A percentile compares a stretch with the other conserved stretches of the same genome.
These are phyloP conservation scores for Drosophila austrosaltans DNA, from an alignment of 2,888 invertebrate genomes.

Conservation along the genomic window DNA sequence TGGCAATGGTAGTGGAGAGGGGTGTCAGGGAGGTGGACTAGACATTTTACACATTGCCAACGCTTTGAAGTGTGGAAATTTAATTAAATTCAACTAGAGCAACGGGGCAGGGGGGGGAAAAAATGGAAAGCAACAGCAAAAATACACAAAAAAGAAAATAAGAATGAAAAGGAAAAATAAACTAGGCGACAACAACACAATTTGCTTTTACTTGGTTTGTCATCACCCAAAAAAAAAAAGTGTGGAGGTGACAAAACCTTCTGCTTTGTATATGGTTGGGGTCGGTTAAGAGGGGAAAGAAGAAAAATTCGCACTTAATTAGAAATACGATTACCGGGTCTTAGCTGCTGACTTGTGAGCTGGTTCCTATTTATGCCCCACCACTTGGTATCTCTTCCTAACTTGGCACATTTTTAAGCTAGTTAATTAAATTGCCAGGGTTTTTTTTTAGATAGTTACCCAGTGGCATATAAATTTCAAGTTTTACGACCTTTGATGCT, in stretches of 20 bases:
- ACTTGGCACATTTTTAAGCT: constrained; percentile 55
- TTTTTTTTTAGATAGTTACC: background rate
- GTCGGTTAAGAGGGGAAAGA: constrained; percentile 23
- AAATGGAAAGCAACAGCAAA: constrained; percentile 23
- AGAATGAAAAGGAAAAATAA: constrained; percentile 50
- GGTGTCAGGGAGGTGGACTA: constrained; percentile 38
- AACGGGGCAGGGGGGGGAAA: constrained; percentile 35
- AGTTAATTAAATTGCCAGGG: constrained; percentile 45
- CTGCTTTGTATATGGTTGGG: background rate
- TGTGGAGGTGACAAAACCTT: constrained; percentile 1
- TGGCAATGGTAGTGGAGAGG: too few species aligned
- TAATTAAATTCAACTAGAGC: constrained; percentile 74
- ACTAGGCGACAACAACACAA: constrained; percentile 75
- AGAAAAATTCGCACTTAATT: constrained; percentile 73
- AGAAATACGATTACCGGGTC: constrained; percentile 73
- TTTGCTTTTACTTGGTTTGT: constrained; percentile 47
- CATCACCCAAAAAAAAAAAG: constrained; percentile 11
- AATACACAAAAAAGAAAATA: constrained; percentile 49
- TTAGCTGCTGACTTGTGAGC: constrained; percentile 57
- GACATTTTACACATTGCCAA: constrained; percentile 72
- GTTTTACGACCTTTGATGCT: background rate
- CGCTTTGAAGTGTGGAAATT: constrained; percentile 77
- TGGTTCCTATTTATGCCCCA: constrained; percentile 14
- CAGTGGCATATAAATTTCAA: constrained; percentile 7
- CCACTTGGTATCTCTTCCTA: constrained; percentile 17